Percentiles rank a stretch among this genome's conserved stretches.
phyloP scores from a whole-genome alignment of 92 coral and sea anemone genomes.

The Palythoa heliodiscus region DNA sequence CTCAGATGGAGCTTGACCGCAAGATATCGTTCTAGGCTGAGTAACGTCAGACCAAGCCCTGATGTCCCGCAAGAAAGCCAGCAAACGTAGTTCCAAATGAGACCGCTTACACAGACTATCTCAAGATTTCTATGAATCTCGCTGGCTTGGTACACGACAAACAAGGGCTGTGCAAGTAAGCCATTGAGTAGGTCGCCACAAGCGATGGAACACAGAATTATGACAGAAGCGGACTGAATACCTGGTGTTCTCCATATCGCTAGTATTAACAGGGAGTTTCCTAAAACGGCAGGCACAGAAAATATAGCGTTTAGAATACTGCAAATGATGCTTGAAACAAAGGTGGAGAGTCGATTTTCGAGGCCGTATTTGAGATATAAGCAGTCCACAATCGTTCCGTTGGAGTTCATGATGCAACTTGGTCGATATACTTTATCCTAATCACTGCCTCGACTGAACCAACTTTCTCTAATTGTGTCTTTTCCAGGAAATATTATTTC shows the following conservation, averaged over 20 bases:
- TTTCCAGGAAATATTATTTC: too few species aligned
- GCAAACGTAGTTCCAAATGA: slow-evolving; percentile 22
- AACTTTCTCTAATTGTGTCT: too few species aligned
- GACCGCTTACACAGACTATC: slow-evolving; percentile 14
- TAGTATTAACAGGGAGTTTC: slow-evolving; percentile 17
- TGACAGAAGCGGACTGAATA: slow-evolving; percentile 3
- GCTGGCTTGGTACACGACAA: slow-evolving; percentile 23
- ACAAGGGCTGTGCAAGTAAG: slow-evolving; percentile 23
- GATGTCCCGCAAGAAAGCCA: slow-evolving; percentile 19
- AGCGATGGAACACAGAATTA: slow-evolving; percentile 3
- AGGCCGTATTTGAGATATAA: not conserved
- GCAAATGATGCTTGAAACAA: not conserved
- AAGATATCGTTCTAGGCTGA: slow-evolving; percentile 16
- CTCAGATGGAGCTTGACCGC: slow-evolving; percentile 16
- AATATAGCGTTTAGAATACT: not conserved
- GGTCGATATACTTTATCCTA: too few species aligned
- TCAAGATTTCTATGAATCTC: slow-evolving; percentile 4
- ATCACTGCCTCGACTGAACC: too few species aligned
- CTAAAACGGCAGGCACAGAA: slow-evolving; percentile 12
- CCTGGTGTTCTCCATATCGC: slow-evolving; percentile 30
- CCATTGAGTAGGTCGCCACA: slow-evolving; percentile 27
- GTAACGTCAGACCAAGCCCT: slow-evolving; percentile 4
- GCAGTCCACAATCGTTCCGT: not conserved
- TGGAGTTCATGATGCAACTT: not conserved
- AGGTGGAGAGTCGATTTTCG: not conserved